Evolutionary conservation across 2,888 invertebrate genomes (phyloP), one percentile per base, ranked within the genome.

Genomic region (Rhamphomyia laevipes): DNA sequence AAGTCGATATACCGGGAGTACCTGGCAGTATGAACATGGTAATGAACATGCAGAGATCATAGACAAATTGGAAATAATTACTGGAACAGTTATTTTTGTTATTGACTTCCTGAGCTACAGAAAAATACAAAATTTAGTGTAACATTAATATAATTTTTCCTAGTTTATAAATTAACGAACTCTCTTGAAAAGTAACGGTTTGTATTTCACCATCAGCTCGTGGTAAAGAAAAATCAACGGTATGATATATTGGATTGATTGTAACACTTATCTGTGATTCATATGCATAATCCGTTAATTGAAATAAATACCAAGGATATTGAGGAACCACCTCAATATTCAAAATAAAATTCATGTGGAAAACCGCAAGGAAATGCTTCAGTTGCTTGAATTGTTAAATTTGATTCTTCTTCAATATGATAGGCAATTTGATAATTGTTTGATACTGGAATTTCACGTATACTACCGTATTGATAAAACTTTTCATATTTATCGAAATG

Each of bases 271-370:
- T 83, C 66, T 87, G 83, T 0, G 84, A 76, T 43, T 76, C 74
- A 18, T 77, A 76, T 18, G 77, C 72, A 4, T 77, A 66, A 66
- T 83, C 80, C 21, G 76, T 76, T 4, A 89, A 80, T 51, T 82
- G 76, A 51, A 92, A 75, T 17, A 92, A 71, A 61, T 84, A 82
- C 91, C 91, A 93, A 0, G 83, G 75, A 21, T 74, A 73, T 68
- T 74, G 69, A 51, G 78, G 73, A 58, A 80, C 59, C 68, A 78
- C 71, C 58, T 77, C 68, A 43, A 79, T 74, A 81, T 48, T 86
- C 82, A 53, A 91, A 80, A 40, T 86, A 88, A 71, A 91, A 92
- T 64, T 86, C 81, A 46, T 82, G 77, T 0, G 91, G 90, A 16
- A 91, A 67, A 1, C 90, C 90, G 53, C 76, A 73, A 0, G 90